phyloP scores from a whole-genome alignment of 2,797 vertebrate species.

The Gallinago stenura region DNA sequence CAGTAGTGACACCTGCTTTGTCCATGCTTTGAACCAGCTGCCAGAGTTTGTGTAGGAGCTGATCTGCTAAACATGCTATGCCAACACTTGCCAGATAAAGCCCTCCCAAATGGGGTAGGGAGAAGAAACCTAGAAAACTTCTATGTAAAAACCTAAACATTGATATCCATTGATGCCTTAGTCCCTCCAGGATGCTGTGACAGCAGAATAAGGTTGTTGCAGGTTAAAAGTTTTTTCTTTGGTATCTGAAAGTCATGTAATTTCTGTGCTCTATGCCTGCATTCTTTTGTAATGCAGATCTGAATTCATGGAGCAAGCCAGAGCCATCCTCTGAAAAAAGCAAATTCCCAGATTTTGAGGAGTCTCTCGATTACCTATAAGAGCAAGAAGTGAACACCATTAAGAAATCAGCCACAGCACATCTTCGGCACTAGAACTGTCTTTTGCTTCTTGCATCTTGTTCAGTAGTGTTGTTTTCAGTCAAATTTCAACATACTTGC shows the following conservation, averaged over 20 bases:
- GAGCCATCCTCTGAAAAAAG: neutral
- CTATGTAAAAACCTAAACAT: neutral
- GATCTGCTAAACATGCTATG: neutral
- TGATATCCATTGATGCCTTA: neutral
- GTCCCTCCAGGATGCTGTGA: neutral
- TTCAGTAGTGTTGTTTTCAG: neutral
- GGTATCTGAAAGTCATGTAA: neutral
- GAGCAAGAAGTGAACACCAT: neutral
- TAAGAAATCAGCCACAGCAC: neutral
- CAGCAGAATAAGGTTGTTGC: neutral
- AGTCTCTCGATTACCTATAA: neutral
- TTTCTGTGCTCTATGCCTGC: neutral
- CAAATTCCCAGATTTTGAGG: neutral
- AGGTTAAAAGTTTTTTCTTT: neutral
- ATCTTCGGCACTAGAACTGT: neutral
- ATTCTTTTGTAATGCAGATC: neutral
- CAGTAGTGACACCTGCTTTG: neutral
- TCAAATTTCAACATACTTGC: neutral
- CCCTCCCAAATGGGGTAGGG: neutral
- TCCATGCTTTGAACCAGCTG: neutral
- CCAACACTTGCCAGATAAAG: neutral
- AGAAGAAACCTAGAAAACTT: neutral
- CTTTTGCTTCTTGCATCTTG: neutral
- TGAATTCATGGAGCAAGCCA: neutral
- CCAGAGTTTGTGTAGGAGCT: neutral